Base-by-base conservation (phyloP, 30 jellyfish, hydroid and myxozoan species). In the Chrysaora quinquecirrha region DNA sequence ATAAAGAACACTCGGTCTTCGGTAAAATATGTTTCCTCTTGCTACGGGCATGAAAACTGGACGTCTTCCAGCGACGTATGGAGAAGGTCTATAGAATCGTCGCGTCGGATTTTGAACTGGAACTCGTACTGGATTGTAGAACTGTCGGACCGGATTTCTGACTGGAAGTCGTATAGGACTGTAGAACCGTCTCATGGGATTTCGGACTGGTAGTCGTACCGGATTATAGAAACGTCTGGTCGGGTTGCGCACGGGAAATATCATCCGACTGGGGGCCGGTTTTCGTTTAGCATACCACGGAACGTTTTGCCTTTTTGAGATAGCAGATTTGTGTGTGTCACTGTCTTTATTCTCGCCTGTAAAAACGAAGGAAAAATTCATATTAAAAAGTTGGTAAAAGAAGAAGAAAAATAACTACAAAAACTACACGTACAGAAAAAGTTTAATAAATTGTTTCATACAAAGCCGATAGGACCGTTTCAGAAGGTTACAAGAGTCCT, bases 1-100 rank as follows among this genome's bases (percentile, higher is more conserved):
- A 34, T 80, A 80, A 18, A 30, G 68, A 30, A 20, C 28, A 10
- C 61, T 52, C 22, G 35, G 89, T 30, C 34, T 77, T 14, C 38
- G 75, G 0, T 43, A 73, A 2, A 23, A 48, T 69, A 19, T 52
- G 29, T 52, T 52, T 52, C 68, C 68, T 20, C 68, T 52, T 2
- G 68, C 29, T 3, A 52, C 19, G 4, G 68, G 27, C 68, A 3
- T 9, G 29, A 4, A 52, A 10, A 16, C 68, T 7, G 25, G 27
- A 52, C 6, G 68, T 52, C 29, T 52, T 25, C 19, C 6, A 4
- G 29, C 27, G 25, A 52, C 29, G 29, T 52, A 52, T 19, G 27
- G 25, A 25, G 12, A 52, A 3, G 68, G 68, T 3, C 25, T 16
- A 20, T 4, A 2, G 68, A 19, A 52, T 52, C 68, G 12, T 16